These are phyloP conservation scores for Echiichthys vipera DNA, from an alignment of 2,797 vertebrate genomes.

Conservation along the genomic window DNA sequence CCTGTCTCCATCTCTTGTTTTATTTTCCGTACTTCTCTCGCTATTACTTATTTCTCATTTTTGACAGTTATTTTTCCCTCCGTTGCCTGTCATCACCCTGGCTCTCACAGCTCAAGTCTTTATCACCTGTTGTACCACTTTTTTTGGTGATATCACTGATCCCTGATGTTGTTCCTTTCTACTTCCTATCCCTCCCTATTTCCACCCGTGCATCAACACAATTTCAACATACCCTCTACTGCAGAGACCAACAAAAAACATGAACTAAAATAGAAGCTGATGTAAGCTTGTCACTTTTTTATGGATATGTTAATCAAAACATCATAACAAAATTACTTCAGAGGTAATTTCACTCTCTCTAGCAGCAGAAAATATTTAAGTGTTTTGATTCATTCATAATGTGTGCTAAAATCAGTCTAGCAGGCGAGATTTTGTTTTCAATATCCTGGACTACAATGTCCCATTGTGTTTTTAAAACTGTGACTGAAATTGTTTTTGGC, in stretches of 20 bases:
- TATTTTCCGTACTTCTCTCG: not conserved
- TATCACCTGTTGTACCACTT: slow-evolving; percentile 9
- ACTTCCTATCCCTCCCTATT: not conserved
- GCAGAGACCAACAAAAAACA: not conserved
- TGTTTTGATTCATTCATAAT: slow-evolving; percentile 1
- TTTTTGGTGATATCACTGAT: not conserved
- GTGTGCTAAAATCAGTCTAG: slow-evolving; percentile 3
- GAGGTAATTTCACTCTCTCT: not conserved
- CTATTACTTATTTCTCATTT: slow-evolving; percentile 15
- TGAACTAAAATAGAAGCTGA: not conserved
- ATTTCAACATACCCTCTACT: not conserved
- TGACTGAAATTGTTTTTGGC: slow-evolving; percentile 13
- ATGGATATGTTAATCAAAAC: slow-evolving; percentile 2
- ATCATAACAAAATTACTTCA: not conserved
- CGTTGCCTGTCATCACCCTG: slow-evolving; percentile 19
- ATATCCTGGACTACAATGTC: not conserved
- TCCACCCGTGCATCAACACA: not conserved
- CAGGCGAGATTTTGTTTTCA: slow-evolving; percentile 31
- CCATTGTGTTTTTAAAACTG: slow-evolving; percentile 10
- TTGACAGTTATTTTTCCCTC: slow-evolving; percentile 9
- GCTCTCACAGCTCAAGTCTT: slow-evolving; percentile 19
- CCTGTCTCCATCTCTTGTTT: slow-evolving; percentile 14
- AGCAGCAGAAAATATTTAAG: not conserved
- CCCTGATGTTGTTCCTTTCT: not conserved
- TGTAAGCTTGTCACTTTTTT: not conserved